Evolutionary conservation across 2,888 invertebrate genomes (phyloP).

Genomic region (Platynereis dumerilii): DNA sequence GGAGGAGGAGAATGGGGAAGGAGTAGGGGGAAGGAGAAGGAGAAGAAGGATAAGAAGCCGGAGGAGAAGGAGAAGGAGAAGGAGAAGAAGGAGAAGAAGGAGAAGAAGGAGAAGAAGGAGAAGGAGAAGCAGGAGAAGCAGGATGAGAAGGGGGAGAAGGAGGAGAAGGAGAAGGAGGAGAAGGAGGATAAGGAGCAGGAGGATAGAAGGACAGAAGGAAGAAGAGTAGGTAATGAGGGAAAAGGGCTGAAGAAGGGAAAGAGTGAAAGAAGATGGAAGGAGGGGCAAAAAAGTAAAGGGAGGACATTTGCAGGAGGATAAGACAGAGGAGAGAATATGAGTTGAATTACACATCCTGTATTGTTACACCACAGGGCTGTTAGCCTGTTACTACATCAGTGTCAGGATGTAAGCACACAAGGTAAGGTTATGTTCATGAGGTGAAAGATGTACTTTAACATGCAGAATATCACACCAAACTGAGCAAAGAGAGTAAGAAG

Average conservation of each 20-base stretch:
- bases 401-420: too few relatives aligned
- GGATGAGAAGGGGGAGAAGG: constrained; percentile 2
- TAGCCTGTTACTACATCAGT: too few relatives aligned
- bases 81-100: not conserved
- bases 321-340: not conserved
- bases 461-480: too few relatives aligned
- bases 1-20: not conserved
- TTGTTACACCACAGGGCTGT: too few relatives aligned
- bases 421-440: too few relatives aligned
- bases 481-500: too few relatives aligned
- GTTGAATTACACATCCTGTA: too few relatives aligned
- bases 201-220: not conserved
- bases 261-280: not conserved
- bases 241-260: not conserved
- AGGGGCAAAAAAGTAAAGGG: not conserved
- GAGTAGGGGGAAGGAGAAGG: not conserved
- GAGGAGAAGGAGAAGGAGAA: not conserved
- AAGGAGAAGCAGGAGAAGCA: not conserved
- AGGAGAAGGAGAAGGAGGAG: not conserved
- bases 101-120: not conserved
- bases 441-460: too few relatives aligned
- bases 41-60: not conserved
- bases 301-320: not conserved
- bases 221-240: not conserved
- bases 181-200: not conserved